A percentile compares a stretch with the other conserved stretches of the same genome.
phyloP scores from a whole-genome alignment of 2,797 vertebrate species.

The Rachycentron canadum region DNA sequence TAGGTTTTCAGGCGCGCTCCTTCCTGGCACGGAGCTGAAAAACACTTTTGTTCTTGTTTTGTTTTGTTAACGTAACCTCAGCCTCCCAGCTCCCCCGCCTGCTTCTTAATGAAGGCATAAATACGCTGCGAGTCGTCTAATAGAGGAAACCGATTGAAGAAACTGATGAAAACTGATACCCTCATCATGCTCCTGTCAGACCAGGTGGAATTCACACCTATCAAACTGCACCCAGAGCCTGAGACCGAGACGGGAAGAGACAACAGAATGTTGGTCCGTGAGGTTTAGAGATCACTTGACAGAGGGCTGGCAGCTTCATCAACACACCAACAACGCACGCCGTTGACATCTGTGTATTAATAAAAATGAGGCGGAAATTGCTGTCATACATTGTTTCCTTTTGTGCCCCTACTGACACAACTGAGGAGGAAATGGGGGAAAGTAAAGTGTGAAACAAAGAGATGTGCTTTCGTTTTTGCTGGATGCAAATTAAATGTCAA shows the following conservation, averaged over 20 bases:
- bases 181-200: background rate
- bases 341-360: slow-evolving; percentile 61
- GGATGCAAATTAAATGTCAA: slow-evolving; percentile 83
- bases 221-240: background rate
- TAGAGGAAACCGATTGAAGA: background rate
- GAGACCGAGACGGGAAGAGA: background rate
- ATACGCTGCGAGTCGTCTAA: background rate
- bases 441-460: slow-evolving; percentile 77
- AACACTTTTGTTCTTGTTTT: too few relatives aligned
- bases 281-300: slow-evolving; percentile 17
- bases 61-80: background rate
- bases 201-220: background rate
- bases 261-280: background rate
- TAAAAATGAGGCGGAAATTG: slow-evolving; percentile 70
- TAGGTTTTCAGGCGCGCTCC: too few relatives aligned
- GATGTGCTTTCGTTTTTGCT: slow-evolving; percentile 63
- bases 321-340: background rate
- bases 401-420: slow-evolving; percentile 33
- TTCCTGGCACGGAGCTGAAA: too few relatives aligned
- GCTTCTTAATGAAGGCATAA: background rate
- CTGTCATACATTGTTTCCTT: slow-evolving; percentile 67
- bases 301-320: slow-evolving; percentile 1
- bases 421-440: slow-evolving; percentile 71
- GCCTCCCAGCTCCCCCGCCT: background rate
- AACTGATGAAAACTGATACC: background rate